phyloP scores from a whole-genome alignment of 2,797 vertebrate genomes.

The Pangasius larnaudii region DNA sequence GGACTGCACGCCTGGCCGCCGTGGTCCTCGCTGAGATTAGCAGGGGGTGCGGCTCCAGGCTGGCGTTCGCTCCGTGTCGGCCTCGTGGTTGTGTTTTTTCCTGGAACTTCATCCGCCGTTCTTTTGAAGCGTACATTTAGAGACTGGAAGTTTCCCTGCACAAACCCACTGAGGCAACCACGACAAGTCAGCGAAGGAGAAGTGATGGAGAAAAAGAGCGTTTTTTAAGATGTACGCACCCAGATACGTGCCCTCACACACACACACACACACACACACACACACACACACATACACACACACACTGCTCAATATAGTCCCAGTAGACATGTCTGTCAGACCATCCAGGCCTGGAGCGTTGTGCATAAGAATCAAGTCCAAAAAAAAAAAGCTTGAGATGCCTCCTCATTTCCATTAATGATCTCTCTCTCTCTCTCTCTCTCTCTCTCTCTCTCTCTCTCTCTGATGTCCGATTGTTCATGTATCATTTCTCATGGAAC shows the following conservation, averaged over 20 bases:
- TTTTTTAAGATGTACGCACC: not conserved
- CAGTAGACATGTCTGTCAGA: conserved; percentile 67
- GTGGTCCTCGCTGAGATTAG: conserved; percentile 6
- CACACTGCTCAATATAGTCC: conserved; percentile 65
- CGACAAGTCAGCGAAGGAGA: not conserved
- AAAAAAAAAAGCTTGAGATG: not conserved
- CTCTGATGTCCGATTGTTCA: not conserved
- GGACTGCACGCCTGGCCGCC: not conserved
- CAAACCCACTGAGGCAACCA: conserved; percentile 17
- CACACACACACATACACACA: not conserved
- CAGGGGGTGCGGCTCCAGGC: conserved; percentile 13
- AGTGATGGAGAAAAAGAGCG: not conserved
- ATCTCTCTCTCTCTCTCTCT: conserved; percentile 59
- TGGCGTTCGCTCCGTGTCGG: not conserved
- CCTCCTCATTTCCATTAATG: conserved; percentile 72
- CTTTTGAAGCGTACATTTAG: conserved; percentile 33
- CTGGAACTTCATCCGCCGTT: conserved; percentile 22
- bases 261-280: conserved; percentile 53
- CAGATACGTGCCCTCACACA: not conserved
- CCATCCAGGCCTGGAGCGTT: not conserved
- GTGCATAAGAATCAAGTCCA: not conserved
- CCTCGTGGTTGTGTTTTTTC: conserved; percentile 18
- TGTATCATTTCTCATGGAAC: not conserved
- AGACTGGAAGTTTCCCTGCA: conserved; percentile 11
- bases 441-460: not conserved